phyloP scores from a whole-genome alignment of 2,797 vertebrate species.

The Coregonus suidteri region DNA sequence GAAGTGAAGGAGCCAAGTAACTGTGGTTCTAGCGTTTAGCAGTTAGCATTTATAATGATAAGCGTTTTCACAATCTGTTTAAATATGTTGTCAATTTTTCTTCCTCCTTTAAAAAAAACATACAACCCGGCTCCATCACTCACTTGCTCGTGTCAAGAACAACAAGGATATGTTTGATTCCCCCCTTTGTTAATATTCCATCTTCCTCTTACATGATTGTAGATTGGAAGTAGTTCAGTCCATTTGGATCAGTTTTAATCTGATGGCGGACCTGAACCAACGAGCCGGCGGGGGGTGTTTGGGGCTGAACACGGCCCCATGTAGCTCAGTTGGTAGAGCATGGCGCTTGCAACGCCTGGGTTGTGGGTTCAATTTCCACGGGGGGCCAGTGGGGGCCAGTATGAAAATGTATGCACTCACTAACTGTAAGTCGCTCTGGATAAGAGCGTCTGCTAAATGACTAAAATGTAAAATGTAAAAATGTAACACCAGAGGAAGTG shows the following conservation, averaged over 20 bases:
- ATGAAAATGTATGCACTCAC: too few relatives aligned
- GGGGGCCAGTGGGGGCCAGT: too few relatives aligned
- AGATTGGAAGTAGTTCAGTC: not conserved
- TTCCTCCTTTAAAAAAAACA: slow-evolving; percentile 64
- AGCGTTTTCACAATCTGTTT: slow-evolving; percentile 79
- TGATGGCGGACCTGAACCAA: not conserved
- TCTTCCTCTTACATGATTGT: slow-evolving; percentile 1
- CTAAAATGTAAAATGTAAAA: too few relatives aligned
- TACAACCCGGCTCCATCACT: slow-evolving; percentile 45
- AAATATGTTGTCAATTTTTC: slow-evolving; percentile 80
- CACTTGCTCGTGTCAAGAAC: slow-evolving; percentile 41
- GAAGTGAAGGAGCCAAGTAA: slow-evolving; percentile 46
- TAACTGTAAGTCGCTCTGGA: too few relatives aligned
- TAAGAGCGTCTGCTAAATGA: too few relatives aligned
- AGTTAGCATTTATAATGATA: slow-evolving; percentile 77
- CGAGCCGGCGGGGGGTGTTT: not conserved
- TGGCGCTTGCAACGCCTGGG: too few relatives aligned
- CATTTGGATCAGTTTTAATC: not conserved
- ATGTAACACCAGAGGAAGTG: not conserved
- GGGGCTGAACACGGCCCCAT: not conserved
- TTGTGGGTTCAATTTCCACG: too few relatives aligned
- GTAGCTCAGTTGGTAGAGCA: too few relatives aligned
- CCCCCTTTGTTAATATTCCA: slow-evolving; percentile 20
- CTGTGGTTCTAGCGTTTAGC: slow-evolving; percentile 64
- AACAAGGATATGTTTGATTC: slow-evolving; percentile 58